Evolutionary conservation across 1,140 invertebrate species (phyloP).

Genomic region (Bombus pyrosoma): DNA sequence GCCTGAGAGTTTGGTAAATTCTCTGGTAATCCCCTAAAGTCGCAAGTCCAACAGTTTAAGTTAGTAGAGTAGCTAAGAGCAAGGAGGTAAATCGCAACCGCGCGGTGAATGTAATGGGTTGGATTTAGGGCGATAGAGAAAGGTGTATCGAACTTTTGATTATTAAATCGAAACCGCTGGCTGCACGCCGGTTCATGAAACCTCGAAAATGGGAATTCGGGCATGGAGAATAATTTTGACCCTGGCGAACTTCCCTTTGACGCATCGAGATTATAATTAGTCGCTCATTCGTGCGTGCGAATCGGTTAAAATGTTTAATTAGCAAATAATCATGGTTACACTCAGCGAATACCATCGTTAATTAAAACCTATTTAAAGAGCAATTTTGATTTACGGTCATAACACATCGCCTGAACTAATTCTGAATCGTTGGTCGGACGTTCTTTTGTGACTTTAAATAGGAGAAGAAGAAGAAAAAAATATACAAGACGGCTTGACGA

Average conservation of each 20-base stretch:
- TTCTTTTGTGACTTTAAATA: neutral
- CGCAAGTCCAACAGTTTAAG: slow-evolving; percentile 80
- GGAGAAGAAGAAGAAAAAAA: neutral
- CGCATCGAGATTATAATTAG: slow-evolving; percentile 16
- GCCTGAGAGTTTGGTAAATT: slow-evolving; percentile 69
- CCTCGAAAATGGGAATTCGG: slow-evolving; percentile 34
- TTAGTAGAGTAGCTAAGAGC: slow-evolving; percentile 68
- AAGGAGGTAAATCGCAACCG: slow-evolving; percentile 56
- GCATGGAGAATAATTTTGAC: slow-evolving; percentile 38
- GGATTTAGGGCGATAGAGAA: slow-evolving; percentile 67
- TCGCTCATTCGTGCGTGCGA: neutral
- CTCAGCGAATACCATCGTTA: neutral
- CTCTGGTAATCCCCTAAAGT: slow-evolving; percentile 77
- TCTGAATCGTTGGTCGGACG: neutral
- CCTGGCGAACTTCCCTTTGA: neutral
- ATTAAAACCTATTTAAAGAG: neutral
- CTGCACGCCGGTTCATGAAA: neutral
- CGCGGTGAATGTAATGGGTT: slow-evolving; percentile 68
- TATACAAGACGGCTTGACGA: neutral
- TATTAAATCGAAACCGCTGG: slow-evolving; percentile 67
- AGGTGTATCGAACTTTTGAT: slow-evolving; percentile 65
- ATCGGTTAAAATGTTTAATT: slow-evolving; percentile 26
- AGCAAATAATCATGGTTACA: neutral
- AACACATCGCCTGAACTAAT: neutral
- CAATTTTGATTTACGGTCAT: neutral